Percentiles rank a stretch among this genome's conserved stretches.
These are phyloP conservation scores for Prietella phreatophila DNA, from an alignment of 2,113 vertebrate species.

Conservation along the genomic window DNA sequence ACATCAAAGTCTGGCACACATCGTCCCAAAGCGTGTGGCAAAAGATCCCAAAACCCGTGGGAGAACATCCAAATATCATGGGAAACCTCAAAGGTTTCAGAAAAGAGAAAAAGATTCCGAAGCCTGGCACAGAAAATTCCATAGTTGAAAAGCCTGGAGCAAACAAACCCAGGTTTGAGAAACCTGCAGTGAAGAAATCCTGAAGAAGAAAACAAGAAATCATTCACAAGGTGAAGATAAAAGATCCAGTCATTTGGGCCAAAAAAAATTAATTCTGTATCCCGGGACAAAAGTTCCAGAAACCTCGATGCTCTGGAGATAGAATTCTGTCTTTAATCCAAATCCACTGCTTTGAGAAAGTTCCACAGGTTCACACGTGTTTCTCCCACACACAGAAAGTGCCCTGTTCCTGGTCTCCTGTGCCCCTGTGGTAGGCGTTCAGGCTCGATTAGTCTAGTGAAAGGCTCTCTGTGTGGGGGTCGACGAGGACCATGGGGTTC, in stretches of 20 bases:
- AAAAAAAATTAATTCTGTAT: background rate
- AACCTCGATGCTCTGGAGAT: background rate
- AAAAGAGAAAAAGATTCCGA: background rate
- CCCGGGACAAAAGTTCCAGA: background rate
- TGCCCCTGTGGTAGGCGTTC: conserved; percentile 64
- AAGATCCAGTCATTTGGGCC: background rate
- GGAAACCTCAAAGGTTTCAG: background rate
- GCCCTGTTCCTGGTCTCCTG: conserved; percentile 41
- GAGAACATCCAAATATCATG: background rate
- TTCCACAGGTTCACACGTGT: conserved; percentile 16
- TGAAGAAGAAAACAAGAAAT: background rate
- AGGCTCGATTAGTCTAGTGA: conserved; percentile 74
- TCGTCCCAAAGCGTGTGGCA: background rate
- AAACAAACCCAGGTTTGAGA: background rate
- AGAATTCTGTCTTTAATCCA: background rate
- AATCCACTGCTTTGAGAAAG: conserved; percentile 13
- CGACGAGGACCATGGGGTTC: conserved; percentile 20
- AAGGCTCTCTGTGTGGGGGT: conserved; percentile 60
- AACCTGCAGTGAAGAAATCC: background rate
- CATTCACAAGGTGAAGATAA: background rate
- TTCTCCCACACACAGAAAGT: conserved; percentile 1
- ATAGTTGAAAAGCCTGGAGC: background rate
- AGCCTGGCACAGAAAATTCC: background rate
- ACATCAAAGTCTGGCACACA: background rate
- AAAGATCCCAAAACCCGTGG: background rate